Percentiles rank a stretch among this genome's conserved stretches.
These are phyloP conservation scores for Thysanoteuthis rhombus DNA, from an alignment of 2,888 invertebrate genomes.

Conservation along the genomic window DNA sequence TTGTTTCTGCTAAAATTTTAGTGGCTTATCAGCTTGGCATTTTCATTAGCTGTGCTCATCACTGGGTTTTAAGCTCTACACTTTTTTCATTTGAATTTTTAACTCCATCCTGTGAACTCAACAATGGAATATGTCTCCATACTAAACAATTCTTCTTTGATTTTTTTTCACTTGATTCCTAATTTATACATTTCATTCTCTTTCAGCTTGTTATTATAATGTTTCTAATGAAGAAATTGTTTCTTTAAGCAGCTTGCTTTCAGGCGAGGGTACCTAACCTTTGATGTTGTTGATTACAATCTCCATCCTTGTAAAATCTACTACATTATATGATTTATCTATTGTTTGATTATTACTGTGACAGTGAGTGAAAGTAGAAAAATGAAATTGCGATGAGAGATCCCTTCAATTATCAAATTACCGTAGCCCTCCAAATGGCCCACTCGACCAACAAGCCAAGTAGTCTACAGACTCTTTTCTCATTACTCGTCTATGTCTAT, in stretches of 20 bases:
- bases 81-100: too few relatives aligned
- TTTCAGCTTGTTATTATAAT: neutral
- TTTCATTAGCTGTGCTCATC: too few relatives aligned
- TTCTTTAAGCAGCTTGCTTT: neutral
- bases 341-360: neutral
- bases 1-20: too few relatives aligned
- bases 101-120: neutral
- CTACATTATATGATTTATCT: neutral
- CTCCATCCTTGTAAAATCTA: neutral
- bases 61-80: too few relatives aligned
- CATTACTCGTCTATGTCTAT: too few relatives aligned
- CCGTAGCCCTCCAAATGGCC: too few relatives aligned
- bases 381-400: neutral
- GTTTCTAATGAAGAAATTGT: neutral
- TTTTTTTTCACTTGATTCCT: neutral
- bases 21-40: too few relatives aligned
- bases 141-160: neutral
- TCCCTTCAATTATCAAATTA: neutral
- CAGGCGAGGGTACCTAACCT: too few relatives aligned
- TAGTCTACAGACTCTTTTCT: too few relatives aligned
- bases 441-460: too few relatives aligned
- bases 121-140: neutral
- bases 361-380: neutral
- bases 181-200: neutral
- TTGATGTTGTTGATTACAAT: neutral